Evolutionary conservation across 2,797 vertebrate genomes (phyloP).

Genomic region (Leucoraja ocellata): DNA sequence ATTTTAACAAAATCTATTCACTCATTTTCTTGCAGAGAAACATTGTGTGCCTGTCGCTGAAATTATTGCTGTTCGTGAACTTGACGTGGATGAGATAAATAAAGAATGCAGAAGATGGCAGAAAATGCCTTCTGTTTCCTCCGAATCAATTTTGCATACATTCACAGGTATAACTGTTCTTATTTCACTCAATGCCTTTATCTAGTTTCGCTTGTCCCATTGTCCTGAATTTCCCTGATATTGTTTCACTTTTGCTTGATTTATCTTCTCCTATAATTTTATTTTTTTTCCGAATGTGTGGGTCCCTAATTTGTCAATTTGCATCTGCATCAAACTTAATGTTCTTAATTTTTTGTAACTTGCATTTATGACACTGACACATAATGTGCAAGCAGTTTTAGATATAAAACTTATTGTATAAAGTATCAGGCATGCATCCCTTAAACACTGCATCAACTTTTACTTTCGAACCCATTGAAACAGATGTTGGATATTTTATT

Average conservation of each 20-base stretch:
- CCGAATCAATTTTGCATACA: conserved; percentile 47
- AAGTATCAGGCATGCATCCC: background rate
- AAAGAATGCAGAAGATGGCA: conserved; percentile 63
- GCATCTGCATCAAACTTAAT: background rate
- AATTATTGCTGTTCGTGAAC: conserved; percentile 72
- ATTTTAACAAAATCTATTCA: background rate
- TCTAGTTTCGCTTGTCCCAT: background rate
- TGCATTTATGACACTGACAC: background rate
- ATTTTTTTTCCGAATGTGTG: background rate
- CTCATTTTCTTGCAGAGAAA: conserved; percentile 52
- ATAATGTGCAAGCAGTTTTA: background rate
- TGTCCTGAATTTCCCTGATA: background rate
- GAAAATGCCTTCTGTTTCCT: conserved; percentile 60
- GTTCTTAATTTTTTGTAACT: background rate
- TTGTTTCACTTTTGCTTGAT: background rate
- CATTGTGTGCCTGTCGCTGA: conserved; percentile 67
- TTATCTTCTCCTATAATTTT: no score
- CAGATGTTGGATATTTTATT: background rate
- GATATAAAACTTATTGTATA: background rate
- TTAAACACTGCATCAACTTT: background rate
- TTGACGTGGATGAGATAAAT: conserved; percentile 51
- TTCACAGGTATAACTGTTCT: conserved; percentile 72
- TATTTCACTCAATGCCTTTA: background rate
- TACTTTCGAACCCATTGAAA: background rate
- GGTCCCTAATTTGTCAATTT: background rate